These are phyloP conservation scores for Neuroterus valhalla DNA, from an alignment of 1,140 invertebrate species.

Conservation along the genomic window DNA sequence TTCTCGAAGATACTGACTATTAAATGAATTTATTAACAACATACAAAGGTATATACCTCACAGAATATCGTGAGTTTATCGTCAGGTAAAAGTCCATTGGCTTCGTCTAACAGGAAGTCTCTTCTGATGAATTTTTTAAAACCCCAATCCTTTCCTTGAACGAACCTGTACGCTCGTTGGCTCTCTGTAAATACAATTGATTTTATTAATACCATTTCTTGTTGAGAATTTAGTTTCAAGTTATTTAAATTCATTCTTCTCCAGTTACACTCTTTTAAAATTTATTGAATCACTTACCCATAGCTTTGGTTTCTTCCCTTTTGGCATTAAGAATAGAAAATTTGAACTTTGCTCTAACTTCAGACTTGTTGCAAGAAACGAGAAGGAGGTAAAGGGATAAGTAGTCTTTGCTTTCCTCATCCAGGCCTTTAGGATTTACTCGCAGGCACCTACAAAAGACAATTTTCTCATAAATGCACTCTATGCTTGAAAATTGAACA, in stretches of 20 bases:
- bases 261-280: conserved; percentile 35
- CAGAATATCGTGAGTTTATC: conserved; percentile 99
- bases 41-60: conserved; percentile 83
- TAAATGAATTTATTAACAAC: conserved; percentile 31
- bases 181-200: conserved; percentile 79
- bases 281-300: conserved; percentile 81
- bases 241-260: conserved; percentile 7
- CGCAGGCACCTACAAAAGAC: conserved; percentile 89
- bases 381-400: conserved; percentile 98
- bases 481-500: neutral
- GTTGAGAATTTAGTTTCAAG: neutral
- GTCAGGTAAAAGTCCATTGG: conserved; percentile 97
- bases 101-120: conserved; percentile 98
- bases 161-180: conserved; percentile 97
- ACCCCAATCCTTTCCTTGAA: conserved; percentile 99
- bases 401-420: conserved; percentile 99
- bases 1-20: neutral
- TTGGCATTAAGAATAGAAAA: conserved; percentile 99
- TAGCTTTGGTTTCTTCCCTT: conserved; percentile 99
- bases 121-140: conserved; percentile 99
- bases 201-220: neutral
- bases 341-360: conserved; percentile 99
- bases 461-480: neutral
- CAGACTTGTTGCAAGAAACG: conserved; percentile 99
- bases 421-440: conserved; percentile 99